phyloP scores from a whole-genome alignment of 2,888 invertebrate genomes.

The Dicyrtomina minuta region DNA sequence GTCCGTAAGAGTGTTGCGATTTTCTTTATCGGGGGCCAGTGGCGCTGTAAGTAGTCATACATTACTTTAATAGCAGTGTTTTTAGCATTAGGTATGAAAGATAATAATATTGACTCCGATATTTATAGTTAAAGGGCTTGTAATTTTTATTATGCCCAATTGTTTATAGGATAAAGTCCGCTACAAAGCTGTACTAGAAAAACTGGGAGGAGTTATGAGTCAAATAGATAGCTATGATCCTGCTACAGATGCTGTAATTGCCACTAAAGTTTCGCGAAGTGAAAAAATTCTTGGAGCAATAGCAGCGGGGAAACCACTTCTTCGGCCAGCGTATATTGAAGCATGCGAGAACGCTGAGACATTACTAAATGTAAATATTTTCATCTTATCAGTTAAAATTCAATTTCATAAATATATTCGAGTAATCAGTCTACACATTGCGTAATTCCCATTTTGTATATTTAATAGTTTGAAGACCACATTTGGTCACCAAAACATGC shows the following conservation, averaged over 20 bases:
- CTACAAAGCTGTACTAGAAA: conserved; percentile 58
- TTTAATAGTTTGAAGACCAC: conserved; percentile 29
- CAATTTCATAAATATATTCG: too few species aligned
- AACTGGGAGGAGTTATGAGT: conserved; percentile 68
- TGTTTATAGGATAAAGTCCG: conserved; percentile 2
- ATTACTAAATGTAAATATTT: conserved; percentile 66
- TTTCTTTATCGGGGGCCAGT: too few species aligned
- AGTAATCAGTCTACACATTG: too few species aligned
- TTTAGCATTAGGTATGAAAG: too few species aligned
- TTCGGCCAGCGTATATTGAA: conserved; percentile 76
- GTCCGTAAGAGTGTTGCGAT: too few species aligned
- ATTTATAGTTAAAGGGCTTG: too few species aligned
- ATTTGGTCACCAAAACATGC: conserved; percentile 37
- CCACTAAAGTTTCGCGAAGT: conserved; percentile 70
- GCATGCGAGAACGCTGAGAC: conserved; percentile 64
- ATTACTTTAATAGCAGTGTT: too few species aligned
- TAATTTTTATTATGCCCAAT: too few species aligned
- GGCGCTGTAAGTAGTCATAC: too few species aligned
- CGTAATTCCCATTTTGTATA: not conserved
- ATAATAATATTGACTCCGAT: too few species aligned
- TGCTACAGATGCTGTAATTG: conserved; percentile 73
- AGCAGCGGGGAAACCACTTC: conserved; percentile 70
- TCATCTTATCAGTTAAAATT: conserved; percentile 22
- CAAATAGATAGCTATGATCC: conserved; percentile 64
- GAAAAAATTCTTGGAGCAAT: conserved; percentile 85